phyloP scores from a whole-genome alignment of 2,797 vertebrate genomes.

The Aselliscus stoliczkanus region DNA sequence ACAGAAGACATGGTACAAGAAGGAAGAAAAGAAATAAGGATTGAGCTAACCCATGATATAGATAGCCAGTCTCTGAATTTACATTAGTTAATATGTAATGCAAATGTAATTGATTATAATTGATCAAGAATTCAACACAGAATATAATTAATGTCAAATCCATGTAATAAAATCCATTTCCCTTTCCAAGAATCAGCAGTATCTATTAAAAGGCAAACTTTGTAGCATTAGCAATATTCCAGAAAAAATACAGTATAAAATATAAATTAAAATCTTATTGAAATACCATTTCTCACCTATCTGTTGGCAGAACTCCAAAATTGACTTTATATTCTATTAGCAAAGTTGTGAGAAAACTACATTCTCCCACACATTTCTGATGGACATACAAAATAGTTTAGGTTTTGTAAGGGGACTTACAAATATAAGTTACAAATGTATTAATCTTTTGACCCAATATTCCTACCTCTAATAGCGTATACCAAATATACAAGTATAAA shows the following conservation, averaged over 20 bases:
- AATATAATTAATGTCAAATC: background rate
- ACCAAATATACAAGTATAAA: background rate
- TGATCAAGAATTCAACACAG: background rate
- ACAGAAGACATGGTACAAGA: background rate
- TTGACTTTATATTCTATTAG: background rate
- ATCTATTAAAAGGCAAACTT: background rate
- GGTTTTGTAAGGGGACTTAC: background rate
- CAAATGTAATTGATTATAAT: background rate
- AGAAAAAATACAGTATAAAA: background rate
- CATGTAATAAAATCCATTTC: slow-evolving; percentile 3
- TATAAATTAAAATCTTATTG: background rate
- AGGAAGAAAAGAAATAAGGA: background rate
- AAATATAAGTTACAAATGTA: background rate
- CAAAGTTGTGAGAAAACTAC: background rate
- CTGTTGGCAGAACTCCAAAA: background rate
- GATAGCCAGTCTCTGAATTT: background rate
- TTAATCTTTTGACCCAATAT: background rate
- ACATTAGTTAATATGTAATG: background rate
- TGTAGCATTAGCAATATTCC: background rate
- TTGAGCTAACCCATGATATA: background rate
- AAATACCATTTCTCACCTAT: background rate
- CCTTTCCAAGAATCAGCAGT: background rate
- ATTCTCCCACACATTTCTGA: background rate
- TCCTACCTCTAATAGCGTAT: background rate
- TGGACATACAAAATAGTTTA: background rate